phyloP scores from a whole-genome alignment of 2,113 vertebrate species.

The Microcebus murinus region DNA sequence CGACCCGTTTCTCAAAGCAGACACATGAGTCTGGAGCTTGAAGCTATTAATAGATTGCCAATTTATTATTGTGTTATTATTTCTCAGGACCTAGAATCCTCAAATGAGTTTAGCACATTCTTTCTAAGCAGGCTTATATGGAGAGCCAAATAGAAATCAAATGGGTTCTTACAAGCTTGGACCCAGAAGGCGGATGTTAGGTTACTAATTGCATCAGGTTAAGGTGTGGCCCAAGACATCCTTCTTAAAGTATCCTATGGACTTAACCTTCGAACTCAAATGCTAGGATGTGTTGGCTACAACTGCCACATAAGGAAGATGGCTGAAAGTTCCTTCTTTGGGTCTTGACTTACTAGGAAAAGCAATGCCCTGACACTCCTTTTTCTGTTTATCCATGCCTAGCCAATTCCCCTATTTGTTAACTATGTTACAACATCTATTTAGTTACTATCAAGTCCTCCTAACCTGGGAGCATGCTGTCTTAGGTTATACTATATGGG shows the following conservation, averaged over 20 bases:
- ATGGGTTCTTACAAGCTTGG: background rate
- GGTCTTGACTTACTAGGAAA: background rate
- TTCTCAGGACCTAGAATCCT: background rate
- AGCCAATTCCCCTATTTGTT: background rate
- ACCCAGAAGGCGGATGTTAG: background rate
- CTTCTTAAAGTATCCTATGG: background rate
- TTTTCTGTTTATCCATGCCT: background rate
- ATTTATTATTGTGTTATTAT: background rate
- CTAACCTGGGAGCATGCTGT: background rate
- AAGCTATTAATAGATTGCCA: background rate
- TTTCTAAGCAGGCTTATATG: background rate
- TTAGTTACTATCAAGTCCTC: background rate
- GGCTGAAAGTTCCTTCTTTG: background rate
- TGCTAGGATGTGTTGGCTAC: background rate
- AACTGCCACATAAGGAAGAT: background rate
- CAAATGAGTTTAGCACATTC: background rate
- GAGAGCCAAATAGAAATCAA: background rate
- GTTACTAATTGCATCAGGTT: background rate
- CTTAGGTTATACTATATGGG: background rate
- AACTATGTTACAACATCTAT: background rate
- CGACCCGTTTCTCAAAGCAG: background rate
- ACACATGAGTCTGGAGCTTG: background rate
- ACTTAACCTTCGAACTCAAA: background rate
- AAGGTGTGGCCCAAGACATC: background rate
- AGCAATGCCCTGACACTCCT: background rate